Percentiles rank a stretch among this genome's conserved stretches.
Evolutionary conservation across 2,797 vertebrate species (phyloP).

Genomic region (Lutra lutra): DNA sequence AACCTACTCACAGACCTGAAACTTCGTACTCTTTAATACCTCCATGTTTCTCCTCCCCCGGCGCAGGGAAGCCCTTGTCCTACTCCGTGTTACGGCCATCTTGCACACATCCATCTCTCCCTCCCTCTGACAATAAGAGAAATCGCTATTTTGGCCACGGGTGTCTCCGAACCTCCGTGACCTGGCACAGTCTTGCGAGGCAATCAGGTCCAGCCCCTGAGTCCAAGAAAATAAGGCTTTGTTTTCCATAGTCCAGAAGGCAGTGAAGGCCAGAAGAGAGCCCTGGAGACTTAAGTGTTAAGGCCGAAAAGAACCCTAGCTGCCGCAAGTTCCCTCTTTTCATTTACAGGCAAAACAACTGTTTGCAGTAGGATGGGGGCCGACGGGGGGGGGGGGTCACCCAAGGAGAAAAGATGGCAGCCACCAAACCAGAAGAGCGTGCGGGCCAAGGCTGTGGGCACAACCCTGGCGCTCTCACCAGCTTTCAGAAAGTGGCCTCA

Average conservation of each 20-base stretch:
- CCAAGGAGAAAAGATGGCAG: not conserved
- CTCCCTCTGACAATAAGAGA: not conserved
- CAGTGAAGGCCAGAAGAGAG: not conserved
- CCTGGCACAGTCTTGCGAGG: not conserved
- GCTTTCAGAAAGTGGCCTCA: not conserved
- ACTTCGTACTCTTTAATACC: no score
- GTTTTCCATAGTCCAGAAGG: not conserved
- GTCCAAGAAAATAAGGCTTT: not conserved
- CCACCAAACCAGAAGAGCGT: not conserved
- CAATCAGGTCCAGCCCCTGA: not conserved
- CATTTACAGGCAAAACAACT: not conserved
- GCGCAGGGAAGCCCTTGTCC: rapidly evolving
- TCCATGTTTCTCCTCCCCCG: no score
- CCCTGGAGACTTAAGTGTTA: not conserved
- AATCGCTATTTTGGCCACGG: not conserved
- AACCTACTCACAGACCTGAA: not conserved
- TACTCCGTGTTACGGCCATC: not conserved
- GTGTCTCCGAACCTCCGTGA: not conserved
- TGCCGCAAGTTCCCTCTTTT: not conserved
- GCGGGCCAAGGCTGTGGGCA: not conserved
- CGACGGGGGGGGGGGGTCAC: rapidly evolving
- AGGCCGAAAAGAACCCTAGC: not conserved
- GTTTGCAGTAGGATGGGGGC: not conserved
- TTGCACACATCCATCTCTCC: not conserved
- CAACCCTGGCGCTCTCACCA: not conserved